phyloP scores from a whole-genome alignment of 2,888 invertebrate species.

The Hirtodrosophila histrioides region DNA sequence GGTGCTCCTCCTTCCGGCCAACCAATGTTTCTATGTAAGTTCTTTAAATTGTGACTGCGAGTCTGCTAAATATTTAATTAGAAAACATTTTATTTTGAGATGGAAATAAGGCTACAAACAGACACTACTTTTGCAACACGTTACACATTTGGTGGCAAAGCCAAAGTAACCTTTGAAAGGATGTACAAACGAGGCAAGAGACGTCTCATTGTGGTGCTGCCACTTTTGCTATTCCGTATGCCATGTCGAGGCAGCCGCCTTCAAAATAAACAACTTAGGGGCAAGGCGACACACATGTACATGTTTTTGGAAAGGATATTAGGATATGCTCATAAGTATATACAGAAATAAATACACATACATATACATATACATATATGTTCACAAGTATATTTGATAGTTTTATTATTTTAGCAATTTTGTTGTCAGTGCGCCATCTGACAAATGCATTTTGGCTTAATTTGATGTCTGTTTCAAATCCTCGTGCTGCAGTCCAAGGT shows the following conservation, averaged over 20 bases:
- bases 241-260: slow-evolving; percentile 33
- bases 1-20: too few species aligned
- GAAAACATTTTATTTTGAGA: too few species aligned
- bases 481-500: slow-evolving; percentile 12
- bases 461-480: slow-evolving; percentile 56
- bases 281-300: slow-evolving; percentile 23
- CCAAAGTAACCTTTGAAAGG: neutral
- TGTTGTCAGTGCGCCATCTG: slow-evolving; percentile 45
- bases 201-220: slow-evolving; percentile 58
- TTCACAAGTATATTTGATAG: slow-evolving; percentile 41
- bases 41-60: too few species aligned
- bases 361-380: slow-evolving; percentile 10
- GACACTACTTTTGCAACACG: too few species aligned
- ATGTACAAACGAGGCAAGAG: slow-evolving; percentile 1
- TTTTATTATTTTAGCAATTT: slow-evolving; percentile 61
- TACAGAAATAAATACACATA: neutral
- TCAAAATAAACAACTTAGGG: slow-evolving; percentile 50
- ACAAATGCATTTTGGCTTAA: slow-evolving; percentile 68
- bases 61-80: too few species aligned
- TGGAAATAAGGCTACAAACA: too few species aligned
- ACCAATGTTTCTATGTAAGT: too few species aligned
- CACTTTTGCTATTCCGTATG: slow-evolving; percentile 28
- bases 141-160: too few species aligned
- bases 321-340: neutral
- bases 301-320: neutral